Evolutionary conservation across 1,140 invertebrate genomes (phyloP).

Genomic region (Oreohelix idahoensis): DNA sequence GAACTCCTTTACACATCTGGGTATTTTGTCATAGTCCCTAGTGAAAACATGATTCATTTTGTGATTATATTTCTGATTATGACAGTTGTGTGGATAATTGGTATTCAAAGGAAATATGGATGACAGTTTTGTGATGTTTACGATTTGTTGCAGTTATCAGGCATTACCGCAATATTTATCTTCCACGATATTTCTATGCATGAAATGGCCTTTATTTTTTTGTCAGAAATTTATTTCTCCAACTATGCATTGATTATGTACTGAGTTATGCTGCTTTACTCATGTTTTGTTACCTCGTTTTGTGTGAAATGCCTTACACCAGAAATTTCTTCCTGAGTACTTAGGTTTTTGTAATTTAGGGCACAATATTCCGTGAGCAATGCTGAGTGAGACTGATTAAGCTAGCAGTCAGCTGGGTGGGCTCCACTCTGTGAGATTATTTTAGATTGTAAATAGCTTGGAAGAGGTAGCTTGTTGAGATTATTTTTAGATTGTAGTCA

Average conservation of each 20-base stretch:
- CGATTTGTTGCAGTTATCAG: background rate
- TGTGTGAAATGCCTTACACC: background rate
- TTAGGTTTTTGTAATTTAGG: too few relatives aligned
- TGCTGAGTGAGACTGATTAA: too few relatives aligned
- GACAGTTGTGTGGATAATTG: background rate
- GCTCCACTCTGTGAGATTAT: too few relatives aligned
- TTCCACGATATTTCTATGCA: conserved; percentile 9
- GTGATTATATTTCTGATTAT: background rate
- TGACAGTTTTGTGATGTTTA: background rate
- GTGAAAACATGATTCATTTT: background rate
- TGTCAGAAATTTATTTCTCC: background rate
- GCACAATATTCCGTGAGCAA: too few relatives aligned
- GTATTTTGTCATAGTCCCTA: background rate
- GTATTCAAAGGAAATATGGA: background rate
- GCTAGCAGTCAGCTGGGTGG: too few relatives aligned
- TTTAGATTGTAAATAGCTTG: too few relatives aligned
- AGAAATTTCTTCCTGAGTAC: background rate
- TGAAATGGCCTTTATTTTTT: background rate
- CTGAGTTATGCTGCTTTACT: background rate
- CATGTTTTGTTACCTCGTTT: background rate
- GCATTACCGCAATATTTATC: conserved; percentile 7
- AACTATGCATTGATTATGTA: background rate
- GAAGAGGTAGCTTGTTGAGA: too few relatives aligned
- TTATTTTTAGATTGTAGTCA: too few relatives aligned
- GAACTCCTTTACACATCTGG: background rate